Percentiles rank a stretch among this genome's conserved stretches.
phyloP scores from a whole-genome alignment of 64 coral and sea anemone species.

The Acropora yongei region DNA sequence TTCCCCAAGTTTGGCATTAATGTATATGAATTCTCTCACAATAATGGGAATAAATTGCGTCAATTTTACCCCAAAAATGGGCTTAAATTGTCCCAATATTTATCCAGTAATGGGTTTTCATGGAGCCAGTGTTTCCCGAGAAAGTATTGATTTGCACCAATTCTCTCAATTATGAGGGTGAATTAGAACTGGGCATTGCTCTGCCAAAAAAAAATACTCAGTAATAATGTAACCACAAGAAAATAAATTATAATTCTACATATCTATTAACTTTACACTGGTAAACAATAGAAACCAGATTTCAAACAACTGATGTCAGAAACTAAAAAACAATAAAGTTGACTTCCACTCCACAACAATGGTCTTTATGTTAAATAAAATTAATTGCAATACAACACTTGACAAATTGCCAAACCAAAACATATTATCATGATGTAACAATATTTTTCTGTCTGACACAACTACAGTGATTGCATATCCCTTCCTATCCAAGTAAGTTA shows the following conservation, averaged over 20 bases:
- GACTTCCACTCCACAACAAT: constrained; percentile 2
- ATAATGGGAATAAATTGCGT: constrained; percentile 4
- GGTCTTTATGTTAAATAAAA: not conserved
- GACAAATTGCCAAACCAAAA: not conserved
- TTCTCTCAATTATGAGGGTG: constrained; percentile 6
- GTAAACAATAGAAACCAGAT: not conserved
- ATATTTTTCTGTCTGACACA: not conserved
- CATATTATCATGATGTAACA: not conserved
- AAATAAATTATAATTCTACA: not conserved
- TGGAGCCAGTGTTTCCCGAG: not conserved
- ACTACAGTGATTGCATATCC: constrained; percentile 6
- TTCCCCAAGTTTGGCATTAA: not conserved
- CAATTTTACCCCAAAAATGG: not conserved
- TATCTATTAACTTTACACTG: not conserved
- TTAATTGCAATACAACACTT: constrained; percentile 1
- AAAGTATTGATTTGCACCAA: constrained; percentile 3
- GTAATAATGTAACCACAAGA: constrained; percentile 2
- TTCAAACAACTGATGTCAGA: constrained; percentile 3
- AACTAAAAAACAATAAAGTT: constrained; percentile 4
- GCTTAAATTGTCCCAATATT: constrained; percentile 7
- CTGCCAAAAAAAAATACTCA: not conserved
- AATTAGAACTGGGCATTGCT: constrained; percentile 6
- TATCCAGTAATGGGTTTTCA: not conserved
- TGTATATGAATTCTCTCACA: not conserved
- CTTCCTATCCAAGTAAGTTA: not conserved